Percentiles rank a stretch among this genome's conserved stretches.
These are phyloP conservation scores for Delia radicum DNA, from an alignment of 1,140 invertebrate species.

Conservation along the genomic window DNA sequence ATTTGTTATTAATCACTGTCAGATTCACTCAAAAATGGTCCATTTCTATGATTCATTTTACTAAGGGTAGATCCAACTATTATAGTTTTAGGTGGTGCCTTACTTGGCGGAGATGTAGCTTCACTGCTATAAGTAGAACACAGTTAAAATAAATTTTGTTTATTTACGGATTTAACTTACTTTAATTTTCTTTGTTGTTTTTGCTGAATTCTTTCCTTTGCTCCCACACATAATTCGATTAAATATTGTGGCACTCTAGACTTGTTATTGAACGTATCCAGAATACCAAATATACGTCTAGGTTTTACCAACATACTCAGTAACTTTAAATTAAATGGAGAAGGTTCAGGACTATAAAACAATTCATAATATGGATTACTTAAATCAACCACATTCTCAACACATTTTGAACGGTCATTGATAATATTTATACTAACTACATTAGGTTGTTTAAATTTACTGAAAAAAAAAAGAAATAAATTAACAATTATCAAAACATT, in stretches of 20 bases:
- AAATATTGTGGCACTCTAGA: slow-evolving; percentile 22
- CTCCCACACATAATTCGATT: slow-evolving; percentile 1
- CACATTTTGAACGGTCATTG: not conserved
- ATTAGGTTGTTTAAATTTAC: not conserved
- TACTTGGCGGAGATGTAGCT: not conserved
- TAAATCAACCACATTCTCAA: not conserved
- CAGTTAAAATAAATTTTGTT: not conserved
- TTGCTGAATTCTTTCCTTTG: not conserved
- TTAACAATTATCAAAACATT: not conserved
- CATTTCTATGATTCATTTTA: not conserved
- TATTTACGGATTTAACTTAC: not conserved
- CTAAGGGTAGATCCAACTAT: not conserved
- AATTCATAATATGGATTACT: slow-evolving; percentile 9
- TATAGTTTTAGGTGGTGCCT: not conserved
- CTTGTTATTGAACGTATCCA: not conserved
- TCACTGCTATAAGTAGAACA: not conserved
- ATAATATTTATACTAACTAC: not conserved
- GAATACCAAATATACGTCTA: slow-evolving; percentile 13
- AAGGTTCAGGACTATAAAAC: slow-evolving; percentile 13
- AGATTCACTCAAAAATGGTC: not conserved
- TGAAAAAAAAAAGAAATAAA: not conserved
- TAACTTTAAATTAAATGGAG: slow-evolving; percentile 24
- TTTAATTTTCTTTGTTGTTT: not conserved
- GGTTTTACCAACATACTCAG: not conserved
- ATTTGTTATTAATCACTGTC: not conserved